Evolutionary conservation across 2,113 vertebrate species (phyloP).

Genomic region (Eretmochelys imbricata): DNA sequence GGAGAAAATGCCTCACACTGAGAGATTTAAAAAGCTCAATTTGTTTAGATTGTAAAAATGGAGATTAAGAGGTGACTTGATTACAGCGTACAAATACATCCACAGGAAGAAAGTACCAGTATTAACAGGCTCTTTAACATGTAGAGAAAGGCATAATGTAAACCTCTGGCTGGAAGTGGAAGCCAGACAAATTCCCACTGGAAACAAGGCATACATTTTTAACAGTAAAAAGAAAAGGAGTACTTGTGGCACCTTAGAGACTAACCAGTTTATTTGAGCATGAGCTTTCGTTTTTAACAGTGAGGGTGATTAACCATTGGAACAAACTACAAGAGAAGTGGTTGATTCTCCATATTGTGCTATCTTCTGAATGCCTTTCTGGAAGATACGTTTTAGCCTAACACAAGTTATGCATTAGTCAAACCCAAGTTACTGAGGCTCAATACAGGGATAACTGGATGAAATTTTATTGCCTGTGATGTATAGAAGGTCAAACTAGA

Average conservation of each 20-base stretch:
- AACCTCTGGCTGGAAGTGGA: not conserved
- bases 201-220: not conserved
- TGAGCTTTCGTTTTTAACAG: not conserved
- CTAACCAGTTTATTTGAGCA: no score
- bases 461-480: not conserved
- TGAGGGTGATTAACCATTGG: not conserved
- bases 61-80: not conserved
- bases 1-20: not conserved
- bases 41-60: not conserved
- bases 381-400: constrained; percentile 14
- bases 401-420: not conserved
- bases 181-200: not conserved
- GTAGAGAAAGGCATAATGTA: not conserved
- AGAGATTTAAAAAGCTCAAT: not conserved
- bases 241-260: no score
- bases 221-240: no score
- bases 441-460: not conserved
- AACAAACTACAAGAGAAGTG: constrained; percentile 21
- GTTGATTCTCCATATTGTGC: not conserved
- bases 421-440: not conserved
- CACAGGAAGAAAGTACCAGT: not conserved
- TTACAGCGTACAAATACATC: not conserved
- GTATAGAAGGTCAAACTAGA: constrained; percentile 24
- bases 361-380: not conserved
- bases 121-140: not conserved